These are phyloP conservation scores for Andrena marginata DNA, from an alignment of 2,888 invertebrate genomes.

Conservation along the genomic window DNA sequence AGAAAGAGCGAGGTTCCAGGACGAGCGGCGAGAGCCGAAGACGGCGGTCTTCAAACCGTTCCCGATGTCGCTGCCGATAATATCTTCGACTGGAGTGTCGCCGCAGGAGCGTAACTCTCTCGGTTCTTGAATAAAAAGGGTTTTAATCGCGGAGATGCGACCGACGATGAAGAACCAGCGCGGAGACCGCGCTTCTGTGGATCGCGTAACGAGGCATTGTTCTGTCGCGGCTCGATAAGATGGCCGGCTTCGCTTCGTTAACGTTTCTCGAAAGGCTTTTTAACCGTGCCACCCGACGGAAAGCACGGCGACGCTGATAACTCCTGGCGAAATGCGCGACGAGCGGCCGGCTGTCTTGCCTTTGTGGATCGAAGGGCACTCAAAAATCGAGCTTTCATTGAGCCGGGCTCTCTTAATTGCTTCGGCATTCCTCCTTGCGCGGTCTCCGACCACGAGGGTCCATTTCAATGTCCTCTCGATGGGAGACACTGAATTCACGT, in stretches of 20 bases:
- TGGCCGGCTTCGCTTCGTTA: conserved; percentile 58
- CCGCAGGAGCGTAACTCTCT: conserved; percentile 35
- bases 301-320: conserved; percentile 12
- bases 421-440: not conserved
- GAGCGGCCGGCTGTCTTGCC: not conserved
- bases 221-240: conserved; percentile 57
- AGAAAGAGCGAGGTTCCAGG: no score
- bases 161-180: conserved; percentile 29
- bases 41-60: not conserved
- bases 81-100: conserved; percentile 27
- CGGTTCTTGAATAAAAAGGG: conserved; percentile 40
- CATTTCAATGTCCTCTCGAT: not conserved
- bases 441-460: not conserved
- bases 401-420: conserved; percentile 8
- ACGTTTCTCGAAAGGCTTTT: conserved; percentile 54
- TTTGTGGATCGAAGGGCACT: not conserved
- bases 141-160: conserved; percentile 55
- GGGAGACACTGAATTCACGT: not conserved
- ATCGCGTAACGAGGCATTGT: conserved; percentile 63
- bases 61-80: conserved; percentile 12
- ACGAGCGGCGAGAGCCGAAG: not conserved
- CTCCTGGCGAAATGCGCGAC: conserved; percentile 14
- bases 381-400: conserved; percentile 1
- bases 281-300: conserved; percentile 6
- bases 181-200: conserved; percentile 4